Base-by-base conservation (phyloP, 2,113 vertebrate genomes). In the Ploceus nigricollis region DNA sequence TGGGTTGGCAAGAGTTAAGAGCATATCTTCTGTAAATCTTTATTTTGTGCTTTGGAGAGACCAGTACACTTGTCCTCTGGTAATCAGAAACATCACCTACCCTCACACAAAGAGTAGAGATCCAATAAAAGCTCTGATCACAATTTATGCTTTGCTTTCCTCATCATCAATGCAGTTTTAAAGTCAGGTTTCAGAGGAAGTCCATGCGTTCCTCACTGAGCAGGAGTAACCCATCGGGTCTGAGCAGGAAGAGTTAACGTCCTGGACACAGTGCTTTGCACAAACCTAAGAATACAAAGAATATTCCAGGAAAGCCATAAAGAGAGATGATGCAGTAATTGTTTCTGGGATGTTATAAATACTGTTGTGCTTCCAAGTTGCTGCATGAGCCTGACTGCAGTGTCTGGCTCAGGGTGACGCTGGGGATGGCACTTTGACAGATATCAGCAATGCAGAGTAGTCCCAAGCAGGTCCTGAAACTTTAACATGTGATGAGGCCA, bases 141-240 rank as follows among this genome's bases (percentile, higher is more conserved):
- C 20, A 70, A 53, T 86, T 94, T 95, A 47, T 60, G 71, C 73
- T 53, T 89, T 7, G 30, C 86, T 86, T 94, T 87, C 89, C 31
- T 58, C 76, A 51, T 90, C 71, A 95, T 89, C 82, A 93, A 58
- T 63, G 58, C 60, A 87, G 80, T 95, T 93, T 93, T 64, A 33
- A 96, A 96, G 93, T 95, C 81, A 19, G 39, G 13, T 75, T 91
- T 87, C 87, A 87, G 58, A 82, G 58, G 33, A 64, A 90, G n/a
- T 50, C 48, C 39, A 8, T 10, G 48, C 1, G 0, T 77, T 65
- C 79, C 24, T 94, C 54, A 35, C 60, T 37, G 92, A 37, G 66
- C 81, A 75, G 72, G 89, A 88, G 80, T 51, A 90, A 80, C 13
- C 45, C 76, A 13, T 14, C 1, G 2, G 63, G 60, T 35, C 61